A percentile compares a stretch with the other conserved stretches of the same genome.
These are phyloP conservation scores for Bos javanicus DNA, from an alignment of 2,113 vertebrate species.

Conservation along the genomic window DNA sequence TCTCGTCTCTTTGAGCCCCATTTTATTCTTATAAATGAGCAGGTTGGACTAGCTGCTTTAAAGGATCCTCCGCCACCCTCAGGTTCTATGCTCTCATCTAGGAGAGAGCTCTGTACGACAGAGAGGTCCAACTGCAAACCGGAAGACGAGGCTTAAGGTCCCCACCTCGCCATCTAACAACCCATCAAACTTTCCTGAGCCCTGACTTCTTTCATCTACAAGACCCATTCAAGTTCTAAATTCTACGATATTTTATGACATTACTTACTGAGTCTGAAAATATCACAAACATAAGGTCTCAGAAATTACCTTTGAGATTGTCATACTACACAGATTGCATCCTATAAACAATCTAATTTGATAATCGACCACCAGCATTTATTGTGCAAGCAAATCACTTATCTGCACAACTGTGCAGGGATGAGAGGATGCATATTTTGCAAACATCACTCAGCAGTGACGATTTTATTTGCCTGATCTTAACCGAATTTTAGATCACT, in stretches of 20 bases:
- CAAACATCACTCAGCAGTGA: neutral
- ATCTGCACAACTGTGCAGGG: neutral
- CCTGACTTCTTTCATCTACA: neutral
- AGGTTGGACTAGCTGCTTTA: neutral
- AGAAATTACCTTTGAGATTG: slow-evolving; percentile 52
- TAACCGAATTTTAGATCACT: slow-evolving; percentile 49
- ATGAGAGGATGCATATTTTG: neutral
- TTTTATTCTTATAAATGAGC: neutral
- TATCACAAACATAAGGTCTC: slow-evolving; percentile 50
- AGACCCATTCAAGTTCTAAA: neutral
- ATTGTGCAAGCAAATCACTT: slow-evolving; percentile 23
- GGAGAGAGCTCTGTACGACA: neutral
- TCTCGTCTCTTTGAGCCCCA: neutral
- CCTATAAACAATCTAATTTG: slow-evolving; percentile 34
- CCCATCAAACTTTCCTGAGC: neutral
- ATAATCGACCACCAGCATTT: slow-evolving; percentile 19
- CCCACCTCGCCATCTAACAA: neutral
- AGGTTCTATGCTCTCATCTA: neutral
- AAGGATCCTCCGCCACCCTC: neutral
- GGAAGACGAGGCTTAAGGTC: neutral
- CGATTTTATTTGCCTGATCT: neutral
- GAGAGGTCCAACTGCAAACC: neutral
- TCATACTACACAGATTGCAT: neutral
- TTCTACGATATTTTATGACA: slow-evolving; percentile 4
- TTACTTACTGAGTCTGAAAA: slow-evolving; percentile 50